Evolutionary conservation across 1,140 invertebrate genomes (phyloP), one percentile per base, ranked within the genome.

Genomic region (Bombus waltoni): DNA sequence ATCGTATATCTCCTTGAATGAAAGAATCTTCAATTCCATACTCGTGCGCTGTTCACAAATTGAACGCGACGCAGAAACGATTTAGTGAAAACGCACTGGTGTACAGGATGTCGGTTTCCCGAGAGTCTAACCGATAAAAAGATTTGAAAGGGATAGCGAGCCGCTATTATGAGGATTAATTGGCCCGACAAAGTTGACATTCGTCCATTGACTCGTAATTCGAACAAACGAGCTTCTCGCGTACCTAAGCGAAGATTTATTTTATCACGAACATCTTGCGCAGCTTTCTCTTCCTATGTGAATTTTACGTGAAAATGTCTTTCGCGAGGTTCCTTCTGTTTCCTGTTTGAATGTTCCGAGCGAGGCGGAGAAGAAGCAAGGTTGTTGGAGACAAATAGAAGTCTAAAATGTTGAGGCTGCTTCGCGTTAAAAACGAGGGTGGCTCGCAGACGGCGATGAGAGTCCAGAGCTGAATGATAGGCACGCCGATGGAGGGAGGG

Each of bases 391-490:
- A 35, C 65, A 42, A 59, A 53, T 57, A 11, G 13, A 57, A 40
- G 44, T 35, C 3, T 83, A 25, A 59, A 81, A 72, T 28, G 62
- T 25, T 10, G 25, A 22, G 35, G 40, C 8, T 68, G 59, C 47
- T 53, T 53, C 47, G 47, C 32, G 40, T 22, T 47, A 10, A 42
- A 53, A 44, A 70, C 35, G 59, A 59, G 38, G 38, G 42, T 47
- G 71, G 71, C 62, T 66, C 71, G 70, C 65, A 66, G 53, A 79
- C 71, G 80, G 62, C 70, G 78, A 83, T 32, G 81, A 83, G 80
- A 86, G 85, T 77, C 77, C 73, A 85, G 73, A 71, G 42, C 80
- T 77, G 44, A 71, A 84, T 59, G 83, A 83, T 71, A 85, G 88
- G 87, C 59, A 18, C 47, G 15, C 13, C 9, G 35, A n/a, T 40